Percentiles rank a stretch among this genome's conserved stretches.
Conservation (phyloP, 2,888 invertebrate genomes). For the Tetranychus piercei region DNA sequence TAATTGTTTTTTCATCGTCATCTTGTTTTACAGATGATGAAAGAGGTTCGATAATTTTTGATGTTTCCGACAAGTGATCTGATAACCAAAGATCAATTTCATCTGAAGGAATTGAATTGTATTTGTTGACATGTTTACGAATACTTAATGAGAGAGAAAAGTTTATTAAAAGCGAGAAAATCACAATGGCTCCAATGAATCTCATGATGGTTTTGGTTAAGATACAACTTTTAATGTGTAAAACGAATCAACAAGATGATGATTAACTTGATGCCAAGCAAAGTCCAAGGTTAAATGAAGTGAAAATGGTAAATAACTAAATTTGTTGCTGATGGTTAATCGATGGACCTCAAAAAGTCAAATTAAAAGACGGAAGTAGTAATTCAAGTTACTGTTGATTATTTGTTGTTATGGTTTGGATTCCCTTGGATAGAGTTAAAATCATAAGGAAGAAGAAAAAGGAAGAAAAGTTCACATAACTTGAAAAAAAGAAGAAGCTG, state of each 20-base stretch:
- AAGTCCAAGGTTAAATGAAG: not conserved
- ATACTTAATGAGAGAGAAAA: not conserved
- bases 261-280: not conserved
- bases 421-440: not conserved
- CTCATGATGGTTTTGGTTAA: not conserved
- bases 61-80: not conserved
- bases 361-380: not conserved
- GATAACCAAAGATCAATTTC: not conserved
- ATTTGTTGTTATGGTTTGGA: not conserved
- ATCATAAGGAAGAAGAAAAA: not conserved
- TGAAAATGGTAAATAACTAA: not conserved
- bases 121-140: not conserved
- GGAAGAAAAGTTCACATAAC: not conserved
- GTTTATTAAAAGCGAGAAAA: not conserved
- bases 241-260: not conserved
- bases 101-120: not conserved
- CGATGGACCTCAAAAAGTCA: not conserved
- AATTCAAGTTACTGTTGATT: not conserved
- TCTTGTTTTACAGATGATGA: not conserved
- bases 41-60: not conserved
- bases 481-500: not conserved
- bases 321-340: not conserved
- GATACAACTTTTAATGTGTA: not conserved
- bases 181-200: not conserved
- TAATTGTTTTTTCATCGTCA: not conserved